Evolutionary conservation across 1,140 invertebrate genomes (phyloP), one percentile per base, ranked within the genome.

Genomic region (Hestina assimilis): DNA sequence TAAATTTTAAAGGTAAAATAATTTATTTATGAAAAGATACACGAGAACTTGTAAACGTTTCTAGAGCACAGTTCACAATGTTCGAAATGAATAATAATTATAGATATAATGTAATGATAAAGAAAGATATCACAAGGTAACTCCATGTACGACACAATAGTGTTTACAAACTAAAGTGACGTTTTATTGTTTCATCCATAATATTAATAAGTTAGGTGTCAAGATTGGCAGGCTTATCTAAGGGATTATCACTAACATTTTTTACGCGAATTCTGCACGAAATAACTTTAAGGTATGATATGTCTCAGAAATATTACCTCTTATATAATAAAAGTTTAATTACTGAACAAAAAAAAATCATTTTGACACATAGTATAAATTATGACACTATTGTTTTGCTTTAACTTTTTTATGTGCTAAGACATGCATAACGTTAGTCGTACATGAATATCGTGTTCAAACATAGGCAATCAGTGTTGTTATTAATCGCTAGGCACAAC

Each of bases 31-130:
- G 35, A 28, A 40, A 51, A 66, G 38, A 48, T 50, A 66, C 63
- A 66, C 62, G 70, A 65, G 51, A 70, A 57, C 67, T 58, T 61
- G 52, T 45, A 64, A 68, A 73, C 80, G 75, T 78, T 79, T 69
- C 59, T 70, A 69, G 69, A 67, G 48, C 62, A 72, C 71, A 72
- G 59, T 69, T 69, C 56, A 70, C 66, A 63, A 61, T 63, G 61
- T 59, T 66, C 61, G 69, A 73, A 75, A 72, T 82, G 71, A 82
- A 74, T 66, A 73, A 56, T 65, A 75, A 74, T 77, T 77, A 75
- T 78, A 77, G 78, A 83, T 80, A 81, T 69, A 76, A 57, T 79
- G 83, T 69, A 76, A 57, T 79, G 83, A 87, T 87, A 87, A 87
- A 59, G 64, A 55, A 42, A 62, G 79, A 74, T 87, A 87, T 77